Base-by-base conservation (phyloP, 2,888 invertebrate genomes). In the Fissipunctia ypsillon region DNA sequence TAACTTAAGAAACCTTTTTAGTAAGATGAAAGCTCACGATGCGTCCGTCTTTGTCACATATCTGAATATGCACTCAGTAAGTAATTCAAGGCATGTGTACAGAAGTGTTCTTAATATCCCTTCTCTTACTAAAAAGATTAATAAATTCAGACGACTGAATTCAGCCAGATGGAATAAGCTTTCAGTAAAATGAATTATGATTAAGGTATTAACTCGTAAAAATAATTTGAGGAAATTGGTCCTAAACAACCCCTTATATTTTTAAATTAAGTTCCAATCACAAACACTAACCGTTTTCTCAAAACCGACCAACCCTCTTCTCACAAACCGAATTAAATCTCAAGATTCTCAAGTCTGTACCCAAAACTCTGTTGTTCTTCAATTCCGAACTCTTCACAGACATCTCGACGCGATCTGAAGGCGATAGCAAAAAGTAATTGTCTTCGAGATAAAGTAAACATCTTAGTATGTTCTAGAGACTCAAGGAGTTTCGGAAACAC, bases 401-500 rank as follows among this genome's bases (percentile, higher is more conserved):
- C 69, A 81, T 75, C 69, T 70, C 60, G 69, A 69, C 66, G 35
- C 52, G 60, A 35, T 64, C 54, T 16, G 35, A 16, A 66, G 25
- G 45, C 52, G 48, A 59, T 71, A 52, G 68, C 45, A 68, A 66
- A 78, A 78, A 78, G 85, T 71, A 82, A 85, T 83, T 83, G 76
- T 84, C 73, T 60, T 48, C 31, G 63, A 82, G 66, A 72, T 78
- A 82, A 52, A 78, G 48, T 67, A 70, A 84, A 84, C 67, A 67
- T 69, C 57, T 74, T 45, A 41, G 38, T 45, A 50, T 67, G 43
- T 52, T 61, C 45, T 41, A 43, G 28, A 59, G 28, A 59, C 31
- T 59, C 22, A 19, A 69, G 54, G 38, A 67, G 76, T 57, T 80
- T 68, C 7, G 60, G 59, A 69, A 69, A 81, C 56, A 84, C 63